A percentile compares a stretch with the other conserved stretches of the same genome.
Evolutionary conservation across 2,797 vertebrate species (phyloP).

Genomic region (Aphelocoma californica): DNA sequence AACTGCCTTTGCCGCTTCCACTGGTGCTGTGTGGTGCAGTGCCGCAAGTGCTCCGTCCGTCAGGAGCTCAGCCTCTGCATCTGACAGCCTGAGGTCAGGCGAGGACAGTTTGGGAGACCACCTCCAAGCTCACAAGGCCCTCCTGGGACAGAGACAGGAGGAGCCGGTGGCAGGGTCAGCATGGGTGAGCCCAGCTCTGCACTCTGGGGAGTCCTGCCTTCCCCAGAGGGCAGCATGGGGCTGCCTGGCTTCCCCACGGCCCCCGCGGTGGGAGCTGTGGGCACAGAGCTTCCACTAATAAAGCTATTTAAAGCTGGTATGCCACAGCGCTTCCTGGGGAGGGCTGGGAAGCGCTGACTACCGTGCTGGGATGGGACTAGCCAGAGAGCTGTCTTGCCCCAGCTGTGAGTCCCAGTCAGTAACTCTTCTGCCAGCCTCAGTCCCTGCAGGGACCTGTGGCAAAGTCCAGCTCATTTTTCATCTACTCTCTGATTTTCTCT

Average conservation of each 20-base stretch:
- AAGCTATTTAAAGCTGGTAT: constrained; percentile 56
- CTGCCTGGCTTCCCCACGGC: background rate
- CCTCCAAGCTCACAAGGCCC: background rate
- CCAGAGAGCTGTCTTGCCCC: rapidly evolving
- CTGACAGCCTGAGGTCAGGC: constrained; percentile 59
- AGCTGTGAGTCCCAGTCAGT: rapidly evolving
- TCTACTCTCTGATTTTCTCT: background rate
- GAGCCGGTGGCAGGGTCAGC: background rate
- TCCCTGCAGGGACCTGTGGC: background rate
- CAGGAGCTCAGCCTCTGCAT: constrained; percentile 94
- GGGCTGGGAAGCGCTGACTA: background rate
- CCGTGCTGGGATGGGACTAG: rapidly evolving
- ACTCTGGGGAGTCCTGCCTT: rapidly evolving
- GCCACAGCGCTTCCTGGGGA: constrained; percentile 6
- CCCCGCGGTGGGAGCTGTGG: background rate
- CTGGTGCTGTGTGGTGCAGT: constrained; percentile 98
- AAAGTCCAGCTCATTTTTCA: background rate
- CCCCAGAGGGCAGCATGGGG: background rate
- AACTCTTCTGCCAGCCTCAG: background rate
- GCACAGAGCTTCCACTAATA: constrained; percentile 45
- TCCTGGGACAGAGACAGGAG: background rate
- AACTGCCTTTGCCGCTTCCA: constrained; percentile 98
- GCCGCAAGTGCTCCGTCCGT: constrained; percentile 91
- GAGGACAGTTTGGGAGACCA: background rate
- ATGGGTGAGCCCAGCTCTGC: background rate